These are phyloP conservation scores for Andrena fulva DNA, from an alignment of 2,888 invertebrate species.

Conservation along the genomic window DNA sequence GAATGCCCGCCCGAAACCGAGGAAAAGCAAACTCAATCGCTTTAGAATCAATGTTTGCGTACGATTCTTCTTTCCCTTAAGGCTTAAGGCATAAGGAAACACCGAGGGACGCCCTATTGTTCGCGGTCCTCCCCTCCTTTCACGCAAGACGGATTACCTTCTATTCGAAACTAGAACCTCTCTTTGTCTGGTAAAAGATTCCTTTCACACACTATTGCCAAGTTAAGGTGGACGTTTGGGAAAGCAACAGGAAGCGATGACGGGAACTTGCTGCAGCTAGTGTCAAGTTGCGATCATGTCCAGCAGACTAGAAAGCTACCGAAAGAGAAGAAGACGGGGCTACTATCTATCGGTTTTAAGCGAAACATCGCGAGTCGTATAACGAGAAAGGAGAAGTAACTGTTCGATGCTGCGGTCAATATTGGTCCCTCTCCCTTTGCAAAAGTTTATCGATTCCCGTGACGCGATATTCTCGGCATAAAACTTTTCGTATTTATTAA, in stretches of 20 bases:
- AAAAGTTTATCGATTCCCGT: slow-evolving; percentile 10
- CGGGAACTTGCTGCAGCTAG: slow-evolving; percentile 13
- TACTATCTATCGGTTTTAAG: not conserved
- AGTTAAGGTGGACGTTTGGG: not conserved
- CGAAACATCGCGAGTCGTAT: not conserved
- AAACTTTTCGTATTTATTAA: slow-evolving; percentile 50
- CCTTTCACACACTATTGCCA: not conserved
- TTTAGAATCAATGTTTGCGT: too few relatives aligned
- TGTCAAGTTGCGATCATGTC: slow-evolving; percentile 9
- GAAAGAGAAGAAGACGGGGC: slow-evolving; percentile 32
- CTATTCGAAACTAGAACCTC: not conserved
- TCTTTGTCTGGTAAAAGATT: not conserved
- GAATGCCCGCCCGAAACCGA: too few relatives aligned
- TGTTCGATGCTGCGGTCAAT: not conserved
- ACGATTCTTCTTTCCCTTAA: too few relatives aligned
- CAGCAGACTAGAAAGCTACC: slow-evolving; percentile 32
- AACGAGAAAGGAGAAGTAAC: not conserved
- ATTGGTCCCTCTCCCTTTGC: slow-evolving; percentile 1
- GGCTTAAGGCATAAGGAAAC: too few relatives aligned
- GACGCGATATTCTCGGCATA: not conserved
- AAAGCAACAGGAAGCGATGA: slow-evolving; percentile 58
- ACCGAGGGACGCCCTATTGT: too few relatives aligned
- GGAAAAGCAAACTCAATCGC: too few relatives aligned
- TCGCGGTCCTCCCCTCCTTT: too few relatives aligned
- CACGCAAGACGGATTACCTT: too few relatives aligned